Evolutionary conservation across 2,797 vertebrate species (phyloP).

Genomic region (Enteromius trimaculatus): DNA sequence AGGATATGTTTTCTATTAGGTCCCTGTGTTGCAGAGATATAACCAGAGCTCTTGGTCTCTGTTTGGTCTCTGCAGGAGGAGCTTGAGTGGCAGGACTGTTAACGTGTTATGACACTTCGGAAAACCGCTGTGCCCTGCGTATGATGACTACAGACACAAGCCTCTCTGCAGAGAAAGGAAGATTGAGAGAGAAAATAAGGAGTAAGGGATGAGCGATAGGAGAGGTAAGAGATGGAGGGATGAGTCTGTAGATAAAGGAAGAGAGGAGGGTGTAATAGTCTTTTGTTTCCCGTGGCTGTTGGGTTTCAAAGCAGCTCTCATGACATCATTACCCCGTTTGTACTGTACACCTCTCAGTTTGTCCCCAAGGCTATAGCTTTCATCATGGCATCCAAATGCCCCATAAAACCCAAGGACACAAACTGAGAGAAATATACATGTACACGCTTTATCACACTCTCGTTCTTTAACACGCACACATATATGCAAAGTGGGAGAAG

Average conservation of each 20-base stretch:
- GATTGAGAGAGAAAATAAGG: slow-evolving; percentile 34
- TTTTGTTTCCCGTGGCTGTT: slow-evolving; percentile 34
- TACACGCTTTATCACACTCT: background rate
- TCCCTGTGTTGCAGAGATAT: slow-evolving; percentile 20
- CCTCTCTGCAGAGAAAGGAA: slow-evolving; percentile 14
- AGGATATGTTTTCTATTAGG: slow-evolving; percentile 32
- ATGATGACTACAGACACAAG: slow-evolving; percentile 47
- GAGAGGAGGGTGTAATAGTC: slow-evolving; percentile 33
- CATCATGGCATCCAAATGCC: slow-evolving; percentile 24
- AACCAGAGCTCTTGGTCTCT: slow-evolving; percentile 17
- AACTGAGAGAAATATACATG: background rate
- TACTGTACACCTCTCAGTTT: slow-evolving; percentile 35
- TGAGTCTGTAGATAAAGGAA: slow-evolving; percentile 1
- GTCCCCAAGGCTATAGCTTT: slow-evolving; percentile 16
- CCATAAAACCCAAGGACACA: slow-evolving; percentile 22
- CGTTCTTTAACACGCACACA: background rate
- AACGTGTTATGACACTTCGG: slow-evolving; percentile 47
- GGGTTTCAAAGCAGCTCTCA: slow-evolving; percentile 13
- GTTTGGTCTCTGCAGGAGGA: slow-evolving; percentile 37
- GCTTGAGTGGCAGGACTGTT: slow-evolving; percentile 48
- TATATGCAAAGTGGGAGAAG: background rate
- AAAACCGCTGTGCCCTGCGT: slow-evolving; percentile 33
- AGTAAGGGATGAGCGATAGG: background rate
- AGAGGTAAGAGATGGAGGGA: slow-evolving; percentile 2
- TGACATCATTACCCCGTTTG: slow-evolving; percentile 29